A percentile compares a stretch with the other conserved stretches of the same genome.
These are phyloP conservation scores for Oryctes rhinoceros DNA, from an alignment of 1,140 invertebrate species.

Conservation along the genomic window DNA sequence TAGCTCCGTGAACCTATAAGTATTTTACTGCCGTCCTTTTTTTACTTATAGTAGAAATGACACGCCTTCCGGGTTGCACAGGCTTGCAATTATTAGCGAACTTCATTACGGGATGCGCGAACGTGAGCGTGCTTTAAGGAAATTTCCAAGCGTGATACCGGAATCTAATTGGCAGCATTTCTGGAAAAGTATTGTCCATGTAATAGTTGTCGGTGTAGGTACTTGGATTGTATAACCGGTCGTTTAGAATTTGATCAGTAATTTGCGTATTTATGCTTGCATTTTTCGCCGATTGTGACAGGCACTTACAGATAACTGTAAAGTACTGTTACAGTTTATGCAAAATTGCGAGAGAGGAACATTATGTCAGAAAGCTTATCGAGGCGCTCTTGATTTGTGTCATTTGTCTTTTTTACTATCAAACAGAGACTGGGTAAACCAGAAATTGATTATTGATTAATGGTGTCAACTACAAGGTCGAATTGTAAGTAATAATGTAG, in stretches of 20 bases:
- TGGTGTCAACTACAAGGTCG: too few relatives aligned
- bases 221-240: not conserved
- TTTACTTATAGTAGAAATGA: slow-evolving; percentile 48
- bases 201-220: slow-evolving; percentile 16
- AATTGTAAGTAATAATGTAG: too few relatives aligned
- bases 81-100: slow-evolving; percentile 40
- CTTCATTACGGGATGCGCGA: slow-evolving; percentile 40
- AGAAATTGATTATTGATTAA: too few relatives aligned
- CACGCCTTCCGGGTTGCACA: slow-evolving; percentile 54
- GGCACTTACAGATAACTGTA: not conserved
- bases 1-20: slow-evolving; percentile 55
- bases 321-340: slow-evolving; percentile 32
- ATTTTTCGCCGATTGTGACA: not conserved
- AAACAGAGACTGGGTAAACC: too few relatives aligned
- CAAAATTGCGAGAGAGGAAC: not conserved
- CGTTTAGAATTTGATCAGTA: slow-evolving; percentile 27
- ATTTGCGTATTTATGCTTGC: slow-evolving; percentile 23
- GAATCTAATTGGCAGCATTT: slow-evolving; percentile 39
- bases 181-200: slow-evolving; percentile 24
- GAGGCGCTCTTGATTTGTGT: too few relatives aligned
- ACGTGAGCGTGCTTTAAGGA: slow-evolving; percentile 41
- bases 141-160: slow-evolving; percentile 41
- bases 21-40: slow-evolving; percentile 50
- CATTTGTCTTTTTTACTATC: too few relatives aligned
- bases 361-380: not conserved